Percentiles rank a stretch among this genome's conserved stretches.
Conservation (phyloP, 1,140 invertebrate species). For the Scaptomyza pallida region DNA sequence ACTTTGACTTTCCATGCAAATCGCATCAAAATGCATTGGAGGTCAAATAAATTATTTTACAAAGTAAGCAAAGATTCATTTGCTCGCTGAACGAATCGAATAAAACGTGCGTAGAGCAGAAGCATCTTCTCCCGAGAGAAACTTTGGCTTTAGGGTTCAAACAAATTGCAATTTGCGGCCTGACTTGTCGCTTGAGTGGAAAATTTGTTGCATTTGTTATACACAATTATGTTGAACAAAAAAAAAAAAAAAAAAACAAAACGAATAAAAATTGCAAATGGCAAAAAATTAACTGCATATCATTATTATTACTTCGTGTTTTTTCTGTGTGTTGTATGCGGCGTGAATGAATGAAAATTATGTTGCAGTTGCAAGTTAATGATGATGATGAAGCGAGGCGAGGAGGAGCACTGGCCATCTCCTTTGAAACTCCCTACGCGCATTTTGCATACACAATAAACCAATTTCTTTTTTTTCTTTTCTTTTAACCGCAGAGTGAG, state of each 20-base stretch:
- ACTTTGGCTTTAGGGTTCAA: constrained; percentile 67
- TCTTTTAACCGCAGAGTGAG: constrained; percentile 66
- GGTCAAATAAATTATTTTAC: constrained; percentile 13
- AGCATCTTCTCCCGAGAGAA: neutral
- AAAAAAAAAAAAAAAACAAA: neutral
- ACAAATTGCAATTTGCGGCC: constrained; percentile 69
- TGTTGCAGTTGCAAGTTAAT: too few species aligned
- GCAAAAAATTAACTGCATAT: constrained; percentile 32
- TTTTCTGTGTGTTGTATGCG: too few species aligned
- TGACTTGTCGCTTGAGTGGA: constrained; percentile 75
- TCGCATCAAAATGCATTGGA: constrained; percentile 20
- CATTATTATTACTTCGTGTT: constrained; percentile 3
- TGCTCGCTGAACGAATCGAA: constrained; percentile 57
- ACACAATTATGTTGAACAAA: constrained; percentile 27
- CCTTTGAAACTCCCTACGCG: neutral
- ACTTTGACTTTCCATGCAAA: too few species aligned
- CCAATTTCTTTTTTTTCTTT: constrained; percentile 44
- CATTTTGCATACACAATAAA: constrained; percentile 54
- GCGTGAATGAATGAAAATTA: constrained; percentile 32
- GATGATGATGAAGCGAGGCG: neutral
- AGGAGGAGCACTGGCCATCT: constrained; percentile 15
- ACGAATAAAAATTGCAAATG: neutral
- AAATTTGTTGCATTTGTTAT: constrained; percentile 61
- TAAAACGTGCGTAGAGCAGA: constrained; percentile 51
- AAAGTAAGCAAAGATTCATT: constrained; percentile 29